These are phyloP conservation scores for Hyaena hyaena DNA, from an alignment of 2,113 vertebrate genomes.

Conservation along the genomic window DNA sequence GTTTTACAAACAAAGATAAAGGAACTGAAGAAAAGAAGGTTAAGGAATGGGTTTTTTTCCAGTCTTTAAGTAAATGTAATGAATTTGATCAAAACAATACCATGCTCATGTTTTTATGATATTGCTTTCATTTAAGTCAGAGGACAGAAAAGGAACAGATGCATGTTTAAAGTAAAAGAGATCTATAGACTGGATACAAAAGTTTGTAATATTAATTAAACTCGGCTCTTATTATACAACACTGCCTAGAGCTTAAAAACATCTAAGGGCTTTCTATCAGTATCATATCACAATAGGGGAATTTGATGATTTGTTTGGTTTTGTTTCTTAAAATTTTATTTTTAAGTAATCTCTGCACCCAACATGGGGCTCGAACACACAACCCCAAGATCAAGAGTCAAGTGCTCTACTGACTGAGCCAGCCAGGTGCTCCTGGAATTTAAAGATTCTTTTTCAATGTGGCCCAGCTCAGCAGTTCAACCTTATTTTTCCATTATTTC, in stretches of 20 bases:
- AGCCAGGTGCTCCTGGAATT: neutral
- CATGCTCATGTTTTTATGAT: conserved; percentile 22
- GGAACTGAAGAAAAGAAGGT: neutral
- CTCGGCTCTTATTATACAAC: neutral
- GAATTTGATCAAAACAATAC: conserved; percentile 52
- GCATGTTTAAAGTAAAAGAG: neutral
- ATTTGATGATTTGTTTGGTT: neutral
- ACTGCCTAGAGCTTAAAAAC: neutral
- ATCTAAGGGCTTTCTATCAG: neutral
- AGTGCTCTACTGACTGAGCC: neutral
- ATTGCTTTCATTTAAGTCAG: conserved; percentile 22
- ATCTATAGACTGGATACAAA: neutral
- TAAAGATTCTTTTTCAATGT: conserved; percentile 15
- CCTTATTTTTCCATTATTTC: conserved; percentile 15
- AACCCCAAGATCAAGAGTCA: neutral
- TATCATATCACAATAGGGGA: neutral
- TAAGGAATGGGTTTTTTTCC: neutral
- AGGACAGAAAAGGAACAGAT: conserved; percentile 46
- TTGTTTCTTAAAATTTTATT: neutral
- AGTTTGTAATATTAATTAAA: conserved; percentile 52
- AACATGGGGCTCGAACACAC: neutral
- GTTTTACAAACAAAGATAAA: neutral
- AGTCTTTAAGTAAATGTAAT: conserved; percentile 26
- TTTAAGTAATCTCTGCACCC: neutral
- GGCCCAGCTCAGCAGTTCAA: neutral